Base-by-base conservation (phyloP, 2,888 invertebrate genomes). In the Catocala fraxini region DNA sequence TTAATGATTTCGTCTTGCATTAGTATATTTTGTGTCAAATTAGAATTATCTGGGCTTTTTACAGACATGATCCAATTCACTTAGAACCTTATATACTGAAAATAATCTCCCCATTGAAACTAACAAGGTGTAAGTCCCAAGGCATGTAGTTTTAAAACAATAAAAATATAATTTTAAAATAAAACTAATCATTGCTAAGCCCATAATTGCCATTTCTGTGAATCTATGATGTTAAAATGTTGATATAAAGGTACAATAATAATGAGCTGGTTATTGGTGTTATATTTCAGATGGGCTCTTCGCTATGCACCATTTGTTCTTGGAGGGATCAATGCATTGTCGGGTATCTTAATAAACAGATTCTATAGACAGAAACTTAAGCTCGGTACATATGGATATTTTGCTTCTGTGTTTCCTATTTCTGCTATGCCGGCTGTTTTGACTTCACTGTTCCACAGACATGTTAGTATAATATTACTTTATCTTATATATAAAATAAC, bases 351-450 rank as follows among this genome's bases (percentile, higher is more conserved):
- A 45, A 92, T 97, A n/a, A 97, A 97, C 79, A 90, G 85, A 35
- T 92, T 96, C 73, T 97, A 95, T 78, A 93, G 97, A 60, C 87
- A 72, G 0, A 96, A 95, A 80, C 81, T 97, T 4, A 95, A 95
- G 66, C 87, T 97, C 0, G 93, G 94, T 0, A 75, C 84, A 0
- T 95, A 94, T 83, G 97, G 97, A 0, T 90, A 93, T 59, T 55
- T 95, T 0, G 88, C 96, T 0, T 95, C 96, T 0, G 95, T 96
- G 65, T 60, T 97, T 10, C 96, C 96, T 0, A 93, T 96, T 57
- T 91, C 95, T 46, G 68, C 95, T 6, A 85, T 96, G 80, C 97
- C 97, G 7, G 95, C 95, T 7, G 47, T 95, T 0, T 71, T 96
- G 12, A 89, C 96, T 6, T 78, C 94, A 34, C 4, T 95, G 5